These are phyloP conservation scores for Colletes gigas DNA, from an alignment of 1,140 invertebrate species.

Conservation along the genomic window DNA sequence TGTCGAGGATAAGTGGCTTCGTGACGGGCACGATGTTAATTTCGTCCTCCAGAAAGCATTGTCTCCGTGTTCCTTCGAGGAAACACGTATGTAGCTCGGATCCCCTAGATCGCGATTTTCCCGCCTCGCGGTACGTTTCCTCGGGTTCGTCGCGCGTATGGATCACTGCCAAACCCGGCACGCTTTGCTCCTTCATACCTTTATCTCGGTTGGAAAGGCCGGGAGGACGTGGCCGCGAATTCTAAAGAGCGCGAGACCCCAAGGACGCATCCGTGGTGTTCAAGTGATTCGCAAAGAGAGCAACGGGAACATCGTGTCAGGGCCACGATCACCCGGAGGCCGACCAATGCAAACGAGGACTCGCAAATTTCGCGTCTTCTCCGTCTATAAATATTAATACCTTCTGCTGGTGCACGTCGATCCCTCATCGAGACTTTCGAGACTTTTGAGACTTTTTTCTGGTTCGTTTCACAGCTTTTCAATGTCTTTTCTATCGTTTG, in stretches of 20 bases:
- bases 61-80: conserved; percentile 5
- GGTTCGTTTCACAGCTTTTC: no score
- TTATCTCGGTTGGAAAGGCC: conserved; percentile 46
- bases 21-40: background rate
- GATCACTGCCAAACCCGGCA: conserved; percentile 68
- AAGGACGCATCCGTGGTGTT: conserved; percentile 67
- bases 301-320: conserved; percentile 55
- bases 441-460: background rate
- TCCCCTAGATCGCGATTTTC: background rate
- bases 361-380: conserved; percentile 6
- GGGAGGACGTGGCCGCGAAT: conserved; percentile 57
- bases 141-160: conserved; percentile 64
- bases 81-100: background rate
- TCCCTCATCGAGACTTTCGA: background rate
- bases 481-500: no score
- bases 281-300: conserved; percentile 64
- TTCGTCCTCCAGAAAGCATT: background rate
- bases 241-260: conserved; percentile 58
- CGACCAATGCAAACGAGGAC: conserved; percentile 9
- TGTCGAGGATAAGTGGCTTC: background rate
- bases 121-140: conserved; percentile 20
- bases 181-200: conserved; percentile 52
- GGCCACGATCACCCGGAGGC: conserved; percentile 43
- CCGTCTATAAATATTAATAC: conserved; percentile 17
- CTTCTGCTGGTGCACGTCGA: background rate